Evolutionary conservation across 35 echinoderm and acorn worm species (phyloP), one percentile per base, ranked within the genome.

Genomic region (Lytechinus variegatus): DNA sequence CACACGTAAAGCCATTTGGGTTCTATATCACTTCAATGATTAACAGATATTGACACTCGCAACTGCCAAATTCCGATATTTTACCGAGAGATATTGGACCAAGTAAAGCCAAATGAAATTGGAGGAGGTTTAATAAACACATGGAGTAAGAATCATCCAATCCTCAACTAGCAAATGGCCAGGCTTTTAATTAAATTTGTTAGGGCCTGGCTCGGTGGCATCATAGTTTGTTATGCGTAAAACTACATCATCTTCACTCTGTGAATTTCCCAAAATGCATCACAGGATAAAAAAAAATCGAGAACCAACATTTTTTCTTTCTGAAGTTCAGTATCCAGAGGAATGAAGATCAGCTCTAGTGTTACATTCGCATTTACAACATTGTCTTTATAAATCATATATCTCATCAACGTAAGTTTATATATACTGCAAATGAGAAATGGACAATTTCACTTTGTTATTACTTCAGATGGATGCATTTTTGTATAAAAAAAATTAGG

Each of bases 21-120:
- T 12, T 54, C 52, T 90, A 33, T 90, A 52, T 52, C 52, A 90
- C 9, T 90, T 54, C 88, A 90, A 90, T 54, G 88, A 28, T 54
- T 6, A 19, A 54, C 27, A 90, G 29, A 90, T 10, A 52, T 52
- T 52, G 29, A 52, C 88, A 90, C 88, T 52, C 88, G 9, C 28
- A 8, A 44, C 88, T 13, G 52, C 28, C 13, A 90, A 90, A 90
- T 90, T 90, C 88, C 88, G 52, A 90, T 90, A 90, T 90, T 90
- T 90, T 90, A 44, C 88, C 28, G 88, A 90, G 52, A 52, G 14
- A 90, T 90, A 44, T 90, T 90, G 88, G 29, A 54, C 88, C 5
- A 54, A 33, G 52, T 52, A 90, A 90, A 90, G 28, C 66, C 66
- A 79, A 79, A 79, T 79, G 66, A 79, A 79, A 79, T 79, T 79